Percentiles rank a stretch among this genome's conserved stretches.
phyloP scores from a whole-genome alignment of 2,888 invertebrate genomes.

The Amphipoea lucens region DNA sequence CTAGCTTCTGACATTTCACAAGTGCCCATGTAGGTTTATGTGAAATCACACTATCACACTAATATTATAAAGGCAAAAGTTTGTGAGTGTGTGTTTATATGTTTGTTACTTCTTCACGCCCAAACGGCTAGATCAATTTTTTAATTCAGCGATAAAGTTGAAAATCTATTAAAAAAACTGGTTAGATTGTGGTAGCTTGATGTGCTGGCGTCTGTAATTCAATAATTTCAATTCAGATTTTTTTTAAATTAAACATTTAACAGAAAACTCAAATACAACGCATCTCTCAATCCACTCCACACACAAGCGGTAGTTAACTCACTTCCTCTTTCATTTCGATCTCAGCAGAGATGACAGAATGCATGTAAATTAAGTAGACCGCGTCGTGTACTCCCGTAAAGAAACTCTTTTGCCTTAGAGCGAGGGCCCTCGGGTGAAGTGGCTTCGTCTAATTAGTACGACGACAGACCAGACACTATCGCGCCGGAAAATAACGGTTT shows the following conservation, averaged over 20 bases:
- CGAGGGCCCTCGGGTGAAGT: slow-evolving; percentile 72
- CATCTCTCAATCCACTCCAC: background rate
- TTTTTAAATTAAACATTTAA: no score
- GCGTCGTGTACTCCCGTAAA: slow-evolving; percentile 66
- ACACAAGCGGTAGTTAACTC: slow-evolving; percentile 32
- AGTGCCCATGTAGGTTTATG: background rate
- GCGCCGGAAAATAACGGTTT: slow-evolving; percentile 36
- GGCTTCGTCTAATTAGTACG: slow-evolving; percentile 75
- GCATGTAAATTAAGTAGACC: slow-evolving; percentile 72
- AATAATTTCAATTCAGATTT: no score
- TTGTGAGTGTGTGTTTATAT: no score
- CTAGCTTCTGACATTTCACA: background rate
- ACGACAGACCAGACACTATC: slow-evolving; percentile 58
- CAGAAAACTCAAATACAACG: no score
- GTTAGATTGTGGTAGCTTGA: no score
- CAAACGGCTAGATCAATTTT: no score
- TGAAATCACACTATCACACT: background rate
- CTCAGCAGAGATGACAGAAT: slow-evolving; percentile 49
- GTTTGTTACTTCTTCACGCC: no score
- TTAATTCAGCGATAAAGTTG: no score
- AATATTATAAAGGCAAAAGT: no score
- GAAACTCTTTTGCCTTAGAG: slow-evolving; percentile 69
- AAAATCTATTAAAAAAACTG: no score
- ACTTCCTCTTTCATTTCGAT: slow-evolving; percentile 47
- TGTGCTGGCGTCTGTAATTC: no score